These are phyloP conservation scores for Poeciliopsis paucimaculata DNA, from an alignment of 2,797 vertebrate genomes.

Conservation along the genomic window DNA sequence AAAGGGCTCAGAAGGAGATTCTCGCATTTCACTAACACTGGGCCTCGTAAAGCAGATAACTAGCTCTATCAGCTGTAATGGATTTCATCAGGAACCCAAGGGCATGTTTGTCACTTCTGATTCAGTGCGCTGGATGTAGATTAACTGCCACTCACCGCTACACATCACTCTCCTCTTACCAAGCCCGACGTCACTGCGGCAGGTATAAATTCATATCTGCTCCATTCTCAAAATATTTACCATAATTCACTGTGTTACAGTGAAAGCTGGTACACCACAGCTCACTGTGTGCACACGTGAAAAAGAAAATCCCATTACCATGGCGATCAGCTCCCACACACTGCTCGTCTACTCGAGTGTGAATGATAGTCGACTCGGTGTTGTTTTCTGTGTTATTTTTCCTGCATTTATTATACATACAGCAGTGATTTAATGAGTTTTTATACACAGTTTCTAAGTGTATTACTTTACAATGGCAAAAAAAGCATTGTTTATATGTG, in stretches of 20 bases:
- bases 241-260: conserved; percentile 20
- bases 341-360: background rate
- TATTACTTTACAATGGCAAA: background rate
- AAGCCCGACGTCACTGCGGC: conserved; percentile 17
- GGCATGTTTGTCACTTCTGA: conserved; percentile 16
- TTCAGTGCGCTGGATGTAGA: background rate
- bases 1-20: conserved; percentile 5
- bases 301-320: conserved; percentile 20
- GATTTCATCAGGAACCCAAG: conserved; percentile 9
- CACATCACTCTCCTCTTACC: background rate
- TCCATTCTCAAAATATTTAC: conserved; percentile 19
- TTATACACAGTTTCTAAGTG: background rate
- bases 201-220: conserved; percentile 6
- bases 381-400: background rate
- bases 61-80: conserved; percentile 20
- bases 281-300: background rate
- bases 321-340: conserved; percentile 23
- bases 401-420: conserved; percentile 2
- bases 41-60: conserved; percentile 22
- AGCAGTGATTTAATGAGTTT: background rate
- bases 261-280: conserved; percentile 10
- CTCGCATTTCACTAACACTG: conserved; percentile 23
- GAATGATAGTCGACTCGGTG: conserved; percentile 3
- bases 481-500: no score
- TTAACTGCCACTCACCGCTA: conserved; percentile 10